phyloP scores from a whole-genome alignment of 2,113 vertebrate genomes.

The Lepisosteus osseus region DNA sequence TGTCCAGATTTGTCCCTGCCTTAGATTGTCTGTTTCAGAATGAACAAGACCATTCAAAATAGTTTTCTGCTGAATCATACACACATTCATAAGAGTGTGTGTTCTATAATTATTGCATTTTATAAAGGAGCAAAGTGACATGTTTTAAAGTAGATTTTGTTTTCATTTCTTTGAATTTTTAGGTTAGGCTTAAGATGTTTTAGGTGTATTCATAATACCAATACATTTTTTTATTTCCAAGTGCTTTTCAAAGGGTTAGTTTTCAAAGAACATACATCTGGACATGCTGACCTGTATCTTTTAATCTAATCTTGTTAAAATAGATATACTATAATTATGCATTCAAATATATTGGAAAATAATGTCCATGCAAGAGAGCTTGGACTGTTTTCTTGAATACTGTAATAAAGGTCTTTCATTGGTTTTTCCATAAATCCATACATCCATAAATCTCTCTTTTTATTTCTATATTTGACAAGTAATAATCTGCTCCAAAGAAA shows the following conservation, averaged over 20 bases:
- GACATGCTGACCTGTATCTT: no score
- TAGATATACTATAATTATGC: no score
- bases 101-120: no score
- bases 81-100: neutral
- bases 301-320: no score
- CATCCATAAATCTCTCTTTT: slow-evolving; percentile 55
- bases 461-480: slow-evolving; percentile 60
- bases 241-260: no score
- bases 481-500: slow-evolving; percentile 62
- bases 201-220: no score
- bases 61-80: slow-evolving; percentile 5
- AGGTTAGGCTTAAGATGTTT: no score
- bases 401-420: slow-evolving; percentile 38
- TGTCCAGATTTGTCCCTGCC: slow-evolving; percentile 6
- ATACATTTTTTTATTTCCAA: no score
- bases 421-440: slow-evolving; percentile 43
- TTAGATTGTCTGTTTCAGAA: slow-evolving; percentile 6
- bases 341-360: neutral
- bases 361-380: neutral
- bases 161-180: no score
- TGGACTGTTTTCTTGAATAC: slow-evolving; percentile 33
- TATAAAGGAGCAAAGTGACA: no score
- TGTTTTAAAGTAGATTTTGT: no score
- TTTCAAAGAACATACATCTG: no score
- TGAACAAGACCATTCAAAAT: slow-evolving; percentile 5